Conservation (phyloP, 2,888 invertebrate genomes). For the Cryptosula pallasiana region DNA sequence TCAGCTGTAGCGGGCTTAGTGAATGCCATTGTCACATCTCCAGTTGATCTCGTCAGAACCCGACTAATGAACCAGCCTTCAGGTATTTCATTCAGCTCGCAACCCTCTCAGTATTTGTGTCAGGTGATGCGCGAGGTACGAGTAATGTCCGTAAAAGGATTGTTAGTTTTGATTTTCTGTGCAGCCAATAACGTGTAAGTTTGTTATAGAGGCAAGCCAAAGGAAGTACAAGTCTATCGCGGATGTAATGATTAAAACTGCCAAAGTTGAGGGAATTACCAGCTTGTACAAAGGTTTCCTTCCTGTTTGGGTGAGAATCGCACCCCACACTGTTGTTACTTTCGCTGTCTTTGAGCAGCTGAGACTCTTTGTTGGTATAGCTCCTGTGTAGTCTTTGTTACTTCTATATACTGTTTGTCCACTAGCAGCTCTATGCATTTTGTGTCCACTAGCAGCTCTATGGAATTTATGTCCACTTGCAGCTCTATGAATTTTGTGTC, state of each 20-base stretch:
- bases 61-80: conserved; percentile 39
- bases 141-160: too few species aligned
- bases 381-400: conserved; percentile 31
- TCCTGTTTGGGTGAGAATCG: conserved; percentile 47
- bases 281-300: conserved; percentile 46
- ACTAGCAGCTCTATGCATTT: too few species aligned
- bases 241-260: conserved; percentile 38
- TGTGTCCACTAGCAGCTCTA: too few species aligned
- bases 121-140: too few species aligned
- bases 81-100: too few species aligned
- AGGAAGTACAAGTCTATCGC: conserved; percentile 29
- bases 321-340: conserved; percentile 44
- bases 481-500: too few species aligned
- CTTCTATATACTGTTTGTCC: too few species aligned
- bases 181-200: too few species aligned
- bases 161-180: too few species aligned
- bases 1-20: conserved; percentile 44
- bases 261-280: conserved; percentile 36
- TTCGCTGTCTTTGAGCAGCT: conserved; percentile 46
- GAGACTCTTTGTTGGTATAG: conserved; percentile 35
- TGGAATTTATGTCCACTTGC: too few species aligned
- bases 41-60: conserved; percentile 44
- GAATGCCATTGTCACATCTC: conserved; percentile 41
- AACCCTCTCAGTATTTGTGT: too few species aligned
- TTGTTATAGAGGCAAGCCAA: neutral